Base-by-base conservation (phyloP, 2,113 vertebrate species). In the Suncus etruscus region DNA sequence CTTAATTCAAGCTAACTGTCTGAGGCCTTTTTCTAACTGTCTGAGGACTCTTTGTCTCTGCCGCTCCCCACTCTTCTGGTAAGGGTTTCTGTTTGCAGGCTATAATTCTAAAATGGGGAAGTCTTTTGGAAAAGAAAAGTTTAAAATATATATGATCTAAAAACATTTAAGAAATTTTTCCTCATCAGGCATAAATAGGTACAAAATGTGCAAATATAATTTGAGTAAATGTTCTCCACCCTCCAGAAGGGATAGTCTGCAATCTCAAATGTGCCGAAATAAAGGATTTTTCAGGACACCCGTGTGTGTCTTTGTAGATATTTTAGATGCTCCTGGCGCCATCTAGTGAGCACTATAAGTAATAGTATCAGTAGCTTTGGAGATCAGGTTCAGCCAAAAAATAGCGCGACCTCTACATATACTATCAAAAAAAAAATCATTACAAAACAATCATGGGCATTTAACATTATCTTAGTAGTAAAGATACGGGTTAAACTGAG, bases 331-430 rank as follows among this genome's bases (percentile, higher is more conserved):
- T 96, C 15, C 32, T 79, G 63, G 79, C 94, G 94, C 97, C 98
- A 98, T 97, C 98, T 98, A 97, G 97, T 96, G 98, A 75, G 6
- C 0, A 0, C 68, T 48, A 1, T 0, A 2, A 61, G 54, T 48
- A 96, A 94, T 47, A 85, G 77, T 95, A 95, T 45, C 22, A 11
- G 11, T 6, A 11, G 6, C 22, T 22, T 61, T 16, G 58, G 18
- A 61, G 18, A 61, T 8, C 1, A 6, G 20, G 58, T 61, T 61
- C 58, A 20, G 58, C 2, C 0, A 1, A 0, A 75, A 51, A 32
- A 0, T 61, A 79, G 61, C 2, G 45, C 6, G 32, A 45, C 1
- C 14, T 65, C 10, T 24, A n/a, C 0, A 11, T 69, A 16, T 24
- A 24, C 0, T 45, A 0, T 9, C 9, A 11, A 32, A 86, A 61